Evolutionary conservation across 2,888 invertebrate species (phyloP), one percentile per base, ranked within the genome.

Genomic region (Andrena flavipes): DNA sequence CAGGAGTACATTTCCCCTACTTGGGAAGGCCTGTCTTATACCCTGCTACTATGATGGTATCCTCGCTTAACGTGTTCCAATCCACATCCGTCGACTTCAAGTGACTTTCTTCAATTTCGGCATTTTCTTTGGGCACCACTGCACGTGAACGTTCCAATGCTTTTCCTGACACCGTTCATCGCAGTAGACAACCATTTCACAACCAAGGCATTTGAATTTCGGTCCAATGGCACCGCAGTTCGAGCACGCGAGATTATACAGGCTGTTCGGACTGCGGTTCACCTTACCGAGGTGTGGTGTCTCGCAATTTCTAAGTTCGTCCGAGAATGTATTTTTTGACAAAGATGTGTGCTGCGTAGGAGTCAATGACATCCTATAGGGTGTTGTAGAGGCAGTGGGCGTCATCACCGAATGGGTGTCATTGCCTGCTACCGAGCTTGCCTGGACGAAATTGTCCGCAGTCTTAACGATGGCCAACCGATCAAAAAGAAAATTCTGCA

Each of bases 131-230:
- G 92, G 91, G 59, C 93, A 93, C 35, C 88, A 91, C 7, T 84
- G 80, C 2, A 91, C 92, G 71, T 93, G 93, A 20, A 88, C 65
- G 29, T 20, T 78, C 93, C 93, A 93, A 56, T 93, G 93, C 49
- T 90, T 90, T 10, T 89, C 76, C 79, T 93, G 93, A 67, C 93
- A 93, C 16, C 84, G 77, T 79, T 91, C 90, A 72, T 92, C 89
- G 77, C 93, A 93, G 35, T 93, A 93, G 80, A 91, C 90, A 0
- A 90, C 90, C 5, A 87, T 85, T 63, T 92, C 92, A 73, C 93
- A 93, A 0, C 93, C 93, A 3, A 93, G 89, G 80, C 93, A 93
- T 68, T 92, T 92, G 75, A 92, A 93, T 62, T 89, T 85, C 1
- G 92, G 88, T 0, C 89, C 91, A 0, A 68, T 62, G 0, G 74